Evolutionary conservation across 2,888 invertebrate genomes (phyloP), one percentile per base, ranked within the genome.

Genomic region (Carabus problematicus): DNA sequence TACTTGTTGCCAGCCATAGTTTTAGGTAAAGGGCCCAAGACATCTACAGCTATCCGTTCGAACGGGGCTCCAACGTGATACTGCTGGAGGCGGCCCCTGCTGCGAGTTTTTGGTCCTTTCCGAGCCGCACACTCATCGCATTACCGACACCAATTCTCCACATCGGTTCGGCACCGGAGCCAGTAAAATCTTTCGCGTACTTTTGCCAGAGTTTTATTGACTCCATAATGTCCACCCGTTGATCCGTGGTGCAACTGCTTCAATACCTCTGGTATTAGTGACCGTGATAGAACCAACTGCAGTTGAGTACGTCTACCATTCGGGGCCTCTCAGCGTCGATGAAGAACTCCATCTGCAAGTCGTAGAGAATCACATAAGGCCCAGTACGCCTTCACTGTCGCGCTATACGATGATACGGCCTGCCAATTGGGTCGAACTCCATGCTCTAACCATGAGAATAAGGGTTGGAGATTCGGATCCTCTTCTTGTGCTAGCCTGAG

Each of bases 331-430:
- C 49, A 47, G 12, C 8, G 40, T 29, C 66, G 14, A 41, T 70
- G 64, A 43, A 66, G 66, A 42, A 61, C 19, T 11, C 66, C 54
- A 66, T 70, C 55, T 60, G 64, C 55, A 12, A 54, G 12, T 16
- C 54, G 18, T 54, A 16, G 12, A 12, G 11, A 9, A 18, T 16
- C 14, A 1, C 18, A 11, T 9, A 18, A 9, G n/a, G 19, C 29
- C 55, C 19, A 39, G 8, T 19, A 8, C 19, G 39, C 11, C 41
- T 60, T 60, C n/a, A 75, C 8, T 29, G 29, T 29, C 29, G 29
- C 29, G 29, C 29, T 29, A 29, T 29, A 6, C 29, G 29, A 29
- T 29, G 29, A 29, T 29, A 29, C 29, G 29, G 29, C 29, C 6
- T 2, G 2, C 29, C 29, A 29, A 12, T 12, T 16, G 8, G 59